Evolutionary conservation across 2,888 invertebrate species (phyloP), one percentile per base, ranked within the genome.

Genomic region (Agrotis ipsilon): DNA sequence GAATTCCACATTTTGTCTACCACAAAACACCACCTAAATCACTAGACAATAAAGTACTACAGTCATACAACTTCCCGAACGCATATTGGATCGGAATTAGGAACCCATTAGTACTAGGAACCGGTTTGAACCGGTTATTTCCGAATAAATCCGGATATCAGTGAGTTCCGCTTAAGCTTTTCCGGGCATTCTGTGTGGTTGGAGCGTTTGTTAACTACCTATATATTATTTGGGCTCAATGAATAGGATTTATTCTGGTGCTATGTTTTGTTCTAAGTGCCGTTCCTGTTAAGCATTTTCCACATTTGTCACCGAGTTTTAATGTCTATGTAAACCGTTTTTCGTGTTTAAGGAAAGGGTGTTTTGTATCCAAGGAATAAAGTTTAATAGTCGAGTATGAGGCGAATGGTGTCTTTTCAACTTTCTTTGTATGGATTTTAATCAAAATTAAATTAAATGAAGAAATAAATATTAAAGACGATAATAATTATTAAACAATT

Each of bases 81-180:
- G 67, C 60, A 74, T 75, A 82, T 77, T 71, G 67, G 70, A 74
- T 65, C 39, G 70, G 61, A 76, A 84, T 84, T 84, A 81, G 72
- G 72, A 82, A 80, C 71, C 82, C 77, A 84, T 82, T 82, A 82
- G 77, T 39, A 66, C 51, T 72, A 72, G 62, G 55, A 74, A 84
- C 61, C 51, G 51, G 73, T 70, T 65, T 27, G 78, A 81, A 80
- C 74, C 75, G 55, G 76, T 82, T 86, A 80, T 78, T 80, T 80
- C 79, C 82, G 68, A 68, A 70, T 67, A 81, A 85, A 83, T 72
- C 80, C 83, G 83, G 86, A 83, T 83, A 84, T 79, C 83, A 70
- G 70, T 75, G 73, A 78, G 78, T 81, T 77, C 86, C 83, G 77
- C 72, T 78, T 78, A 78, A 83, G 81, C 79, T 80, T 76, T 68